phyloP scores from a whole-genome alignment of 37 sponge, comb jelly and placozoan species.

The Aplysina aerophoba region DNA sequence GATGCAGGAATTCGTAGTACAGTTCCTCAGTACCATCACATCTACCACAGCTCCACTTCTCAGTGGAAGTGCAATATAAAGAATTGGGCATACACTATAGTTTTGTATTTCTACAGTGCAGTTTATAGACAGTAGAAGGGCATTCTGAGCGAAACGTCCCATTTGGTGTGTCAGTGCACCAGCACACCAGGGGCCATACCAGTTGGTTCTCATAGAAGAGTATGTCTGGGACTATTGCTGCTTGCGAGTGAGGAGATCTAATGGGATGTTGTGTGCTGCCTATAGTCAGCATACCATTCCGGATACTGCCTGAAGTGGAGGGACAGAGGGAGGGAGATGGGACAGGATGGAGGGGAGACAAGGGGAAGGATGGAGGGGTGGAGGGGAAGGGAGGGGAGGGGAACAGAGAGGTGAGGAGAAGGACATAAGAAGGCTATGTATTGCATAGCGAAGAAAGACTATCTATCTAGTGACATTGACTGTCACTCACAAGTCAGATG shows the following conservation, averaged over 20 bases:
- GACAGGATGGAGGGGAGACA: no score
- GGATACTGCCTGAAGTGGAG: constrained; percentile 22
- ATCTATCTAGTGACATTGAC: no score
- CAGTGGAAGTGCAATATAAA: no score
- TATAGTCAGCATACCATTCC: constrained; percentile 51
- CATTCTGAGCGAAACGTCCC: no score
- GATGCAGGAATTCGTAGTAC: not conserved
- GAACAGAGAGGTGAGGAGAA: no score
- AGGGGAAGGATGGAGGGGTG: not conserved
- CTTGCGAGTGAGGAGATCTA: constrained; percentile 31
- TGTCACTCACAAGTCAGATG: constrained; percentile 43
- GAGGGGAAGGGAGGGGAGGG: not conserved
- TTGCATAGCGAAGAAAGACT: not conserved
- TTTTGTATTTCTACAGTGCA: no score
- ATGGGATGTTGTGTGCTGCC: constrained; percentile 45
- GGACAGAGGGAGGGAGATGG: not conserved
- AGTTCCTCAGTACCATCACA: no score
- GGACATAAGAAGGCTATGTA: no score
- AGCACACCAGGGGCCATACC: constrained; percentile 36
- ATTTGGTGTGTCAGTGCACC: no score
- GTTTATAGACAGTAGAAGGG: no score
- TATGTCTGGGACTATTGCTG: constrained; percentile 77
- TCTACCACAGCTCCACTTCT: no score
- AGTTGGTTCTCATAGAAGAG: constrained; percentile 86
- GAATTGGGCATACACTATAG: no score